phyloP scores from a whole-genome alignment of 2,888 invertebrate genomes.

The Eupithecia insigniata region DNA sequence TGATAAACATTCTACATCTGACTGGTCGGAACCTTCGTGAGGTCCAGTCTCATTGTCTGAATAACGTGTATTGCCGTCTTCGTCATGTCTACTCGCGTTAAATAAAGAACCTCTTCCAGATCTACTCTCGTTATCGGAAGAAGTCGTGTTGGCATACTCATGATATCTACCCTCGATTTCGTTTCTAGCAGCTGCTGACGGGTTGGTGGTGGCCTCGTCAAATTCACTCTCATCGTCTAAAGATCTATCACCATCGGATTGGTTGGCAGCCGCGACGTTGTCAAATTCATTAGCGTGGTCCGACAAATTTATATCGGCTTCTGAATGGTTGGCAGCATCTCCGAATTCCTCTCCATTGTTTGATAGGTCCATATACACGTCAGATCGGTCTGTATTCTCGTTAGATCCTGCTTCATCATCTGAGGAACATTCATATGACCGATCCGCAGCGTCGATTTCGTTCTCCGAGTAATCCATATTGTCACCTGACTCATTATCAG shows the following conservation, averaged over 20 bases:
- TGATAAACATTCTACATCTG: constrained; percentile 7
- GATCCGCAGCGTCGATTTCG: not conserved
- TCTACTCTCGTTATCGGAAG: not conserved
- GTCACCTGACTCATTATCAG: not conserved
- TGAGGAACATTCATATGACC: constrained; percentile 1
- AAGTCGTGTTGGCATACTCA: not conserved
- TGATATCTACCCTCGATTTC: not conserved
- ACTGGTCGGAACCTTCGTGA: not conserved
- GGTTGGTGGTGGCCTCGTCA: not conserved
- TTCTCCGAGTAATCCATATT: not conserved
- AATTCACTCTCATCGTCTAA: not conserved
- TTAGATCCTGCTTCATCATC: not conserved
- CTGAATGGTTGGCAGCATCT: not conserved
- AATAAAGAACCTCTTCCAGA: not conserved
- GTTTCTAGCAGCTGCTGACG: not conserved
- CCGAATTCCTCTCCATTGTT: not conserved
- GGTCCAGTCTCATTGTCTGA: not conserved
- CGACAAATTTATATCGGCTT: not conserved
- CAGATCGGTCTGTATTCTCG: not conserved
- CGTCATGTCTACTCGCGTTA: not conserved
- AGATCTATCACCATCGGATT: not conserved
- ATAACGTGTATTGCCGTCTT: not conserved
- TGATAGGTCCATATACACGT: not conserved
- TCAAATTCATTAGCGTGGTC: not conserved
- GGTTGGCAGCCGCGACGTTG: not conserved